These are phyloP conservation scores for Corythornis vintsioides DNA, from an alignment of 2,113 vertebrate species.

Conservation along the genomic window DNA sequence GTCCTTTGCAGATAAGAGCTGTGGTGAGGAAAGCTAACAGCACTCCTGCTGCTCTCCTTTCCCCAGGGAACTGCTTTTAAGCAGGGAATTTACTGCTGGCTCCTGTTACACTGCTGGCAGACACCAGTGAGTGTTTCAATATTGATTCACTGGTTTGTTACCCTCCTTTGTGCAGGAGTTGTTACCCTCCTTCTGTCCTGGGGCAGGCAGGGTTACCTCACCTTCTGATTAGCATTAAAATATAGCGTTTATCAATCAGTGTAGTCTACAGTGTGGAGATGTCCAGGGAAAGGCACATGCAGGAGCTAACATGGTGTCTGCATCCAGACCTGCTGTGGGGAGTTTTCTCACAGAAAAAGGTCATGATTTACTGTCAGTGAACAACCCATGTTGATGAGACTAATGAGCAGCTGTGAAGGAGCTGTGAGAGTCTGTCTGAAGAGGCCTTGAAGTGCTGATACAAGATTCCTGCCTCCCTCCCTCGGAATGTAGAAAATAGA, in stretches of 20 bases:
- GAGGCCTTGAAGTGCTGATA: too few species aligned
- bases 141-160: accelerated
- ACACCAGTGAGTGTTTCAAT: background rate
- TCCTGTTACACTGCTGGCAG: background rate
- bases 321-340: background rate
- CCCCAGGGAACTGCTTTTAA: background rate
- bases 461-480: too few species aligned
- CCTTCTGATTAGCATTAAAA: background rate
- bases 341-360: too few species aligned
- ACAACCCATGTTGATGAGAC: too few species aligned
- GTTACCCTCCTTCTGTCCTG: background rate
- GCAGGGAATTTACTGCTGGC: background rate
- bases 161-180: background rate
- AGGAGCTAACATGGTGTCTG: accelerated
- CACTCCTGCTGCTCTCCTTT: background rate
- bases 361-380: too few species aligned
- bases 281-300: background rate
- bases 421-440: too few species aligned
- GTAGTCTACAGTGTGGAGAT: background rate
- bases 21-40: background rate
- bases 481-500: too few species aligned
- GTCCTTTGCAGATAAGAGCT: background rate
- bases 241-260: background rate
- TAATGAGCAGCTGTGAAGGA: too few species aligned
- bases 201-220: background rate